Evolutionary conservation across 2,888 invertebrate genomes (phyloP).

Genomic region (Embidobia sp.): DNA sequence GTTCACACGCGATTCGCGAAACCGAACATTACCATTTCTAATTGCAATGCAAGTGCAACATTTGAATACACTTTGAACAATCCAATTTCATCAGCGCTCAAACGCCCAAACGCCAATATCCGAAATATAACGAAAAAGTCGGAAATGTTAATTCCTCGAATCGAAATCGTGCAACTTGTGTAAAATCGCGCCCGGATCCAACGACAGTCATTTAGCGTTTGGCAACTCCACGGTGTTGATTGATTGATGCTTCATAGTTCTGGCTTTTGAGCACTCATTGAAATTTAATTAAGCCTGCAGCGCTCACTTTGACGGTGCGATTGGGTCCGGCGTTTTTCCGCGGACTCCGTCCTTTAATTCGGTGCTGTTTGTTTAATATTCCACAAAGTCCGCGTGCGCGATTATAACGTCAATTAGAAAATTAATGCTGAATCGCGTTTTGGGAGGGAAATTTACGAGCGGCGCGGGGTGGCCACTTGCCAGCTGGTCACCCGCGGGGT

Average conservation of each 20-base stretch:
- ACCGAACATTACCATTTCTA: too few relatives aligned
- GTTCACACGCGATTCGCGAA: too few relatives aligned
- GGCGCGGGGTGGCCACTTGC: neutral
- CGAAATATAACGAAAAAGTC: too few relatives aligned
- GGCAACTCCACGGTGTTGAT: slow-evolving; percentile 22
- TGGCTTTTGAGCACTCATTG: slow-evolving; percentile 42
- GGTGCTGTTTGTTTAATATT: slow-evolving; percentile 27
- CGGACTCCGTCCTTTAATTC: too few relatives aligned
- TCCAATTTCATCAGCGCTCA: too few relatives aligned
- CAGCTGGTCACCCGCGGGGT: slow-evolving; percentile 9
- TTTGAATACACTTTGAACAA: too few relatives aligned
- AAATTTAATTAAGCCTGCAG: slow-evolving; percentile 46
- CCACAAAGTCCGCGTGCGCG: neutral
- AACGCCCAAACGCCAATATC: too few relatives aligned
- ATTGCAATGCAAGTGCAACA: too few relatives aligned
- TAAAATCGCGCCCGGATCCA: too few relatives aligned
- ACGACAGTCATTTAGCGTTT: slow-evolving; percentile 22
- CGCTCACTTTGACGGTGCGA: slow-evolving; percentile 16
- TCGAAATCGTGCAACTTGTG: too few relatives aligned
- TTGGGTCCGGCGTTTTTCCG: slow-evolving; percentile 9
- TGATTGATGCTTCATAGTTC: slow-evolving; percentile 39
- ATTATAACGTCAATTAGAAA: slow-evolving; percentile 12
- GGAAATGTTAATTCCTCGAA: too few relatives aligned
- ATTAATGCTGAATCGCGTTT: slow-evolving; percentile 20
- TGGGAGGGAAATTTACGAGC: slow-evolving; percentile 3